These are phyloP conservation scores for Melitaea athalia DNA, from an alignment of 2,888 invertebrate genomes.

Conservation along the genomic window DNA sequence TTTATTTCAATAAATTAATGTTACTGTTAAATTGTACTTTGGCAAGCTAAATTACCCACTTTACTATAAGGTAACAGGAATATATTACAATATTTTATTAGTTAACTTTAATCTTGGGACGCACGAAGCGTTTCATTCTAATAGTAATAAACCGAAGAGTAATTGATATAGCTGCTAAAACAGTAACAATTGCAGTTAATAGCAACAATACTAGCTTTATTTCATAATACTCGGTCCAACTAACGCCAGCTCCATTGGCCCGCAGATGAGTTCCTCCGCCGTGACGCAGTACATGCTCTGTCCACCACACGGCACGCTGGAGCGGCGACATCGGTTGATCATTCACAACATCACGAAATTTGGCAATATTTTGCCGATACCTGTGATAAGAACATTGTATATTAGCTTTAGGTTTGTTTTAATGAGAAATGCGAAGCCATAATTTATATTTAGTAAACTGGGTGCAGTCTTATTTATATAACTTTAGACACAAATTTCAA, in stretches of 20 bases:
- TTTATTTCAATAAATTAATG: too few relatives aligned
- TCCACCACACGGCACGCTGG: constrained; percentile 73
- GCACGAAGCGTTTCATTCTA: neutral
- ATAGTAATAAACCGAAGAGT: neutral
- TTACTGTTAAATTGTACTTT: too few relatives aligned
- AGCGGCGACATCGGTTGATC: constrained; percentile 62
- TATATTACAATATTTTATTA: neutral
- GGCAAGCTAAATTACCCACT: too few relatives aligned
- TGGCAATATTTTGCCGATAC: constrained; percentile 43
- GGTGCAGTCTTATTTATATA: too few relatives aligned
- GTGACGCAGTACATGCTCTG: constrained; percentile 63
- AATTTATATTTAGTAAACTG: too few relatives aligned
- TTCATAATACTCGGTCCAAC: constrained; percentile 47
- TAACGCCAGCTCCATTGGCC: constrained; percentile 47
- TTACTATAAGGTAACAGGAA: too few relatives aligned
- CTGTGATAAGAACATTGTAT: constrained; percentile 15
- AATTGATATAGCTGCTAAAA: constrained; percentile 16
- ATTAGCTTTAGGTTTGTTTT: too few relatives aligned
- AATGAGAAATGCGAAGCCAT: too few relatives aligned
- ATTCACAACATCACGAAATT: constrained; percentile 49
- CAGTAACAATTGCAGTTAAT: constrained; percentile 5
- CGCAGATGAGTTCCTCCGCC: constrained; percentile 53
- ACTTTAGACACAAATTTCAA: too few relatives aligned
- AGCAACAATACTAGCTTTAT: constrained; percentile 40
- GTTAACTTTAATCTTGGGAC: neutral